A percentile compares a stretch with the other conserved stretches of the same genome.
phyloP scores from a whole-genome alignment of 2,888 invertebrate genomes.

The Pecten maximus region DNA sequence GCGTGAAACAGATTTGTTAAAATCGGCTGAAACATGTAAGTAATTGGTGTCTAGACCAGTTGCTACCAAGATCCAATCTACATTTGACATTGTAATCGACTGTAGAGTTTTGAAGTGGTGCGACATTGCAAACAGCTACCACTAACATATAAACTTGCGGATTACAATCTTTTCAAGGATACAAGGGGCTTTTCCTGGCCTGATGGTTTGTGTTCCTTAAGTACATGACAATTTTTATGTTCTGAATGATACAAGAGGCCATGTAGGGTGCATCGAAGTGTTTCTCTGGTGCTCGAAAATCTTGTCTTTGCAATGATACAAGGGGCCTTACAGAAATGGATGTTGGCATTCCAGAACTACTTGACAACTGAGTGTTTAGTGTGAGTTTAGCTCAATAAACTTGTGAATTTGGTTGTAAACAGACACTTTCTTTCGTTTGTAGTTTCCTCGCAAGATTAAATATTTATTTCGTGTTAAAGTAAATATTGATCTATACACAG shows the following conservation, averaged over 20 bases:
- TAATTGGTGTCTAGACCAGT: conserved; percentile 6
- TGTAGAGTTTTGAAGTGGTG: conserved; percentile 16
- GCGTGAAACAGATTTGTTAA: conserved; percentile 1
- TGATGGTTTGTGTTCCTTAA: conserved; percentile 20
- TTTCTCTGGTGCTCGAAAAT: neutral
- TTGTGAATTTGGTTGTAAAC: conserved; percentile 33
- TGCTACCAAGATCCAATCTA: neutral
- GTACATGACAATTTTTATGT: conserved; percentile 35
- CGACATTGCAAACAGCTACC: conserved; percentile 15
- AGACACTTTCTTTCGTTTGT: conserved; percentile 29
- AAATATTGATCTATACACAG: conserved; percentile 1
- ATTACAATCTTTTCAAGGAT: conserved; percentile 33
- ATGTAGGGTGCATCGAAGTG: neutral
- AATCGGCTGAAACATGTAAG: conserved; percentile 15
- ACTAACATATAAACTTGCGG: conserved; percentile 15
- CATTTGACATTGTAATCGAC: neutral
- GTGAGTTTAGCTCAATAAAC: conserved; percentile 1
- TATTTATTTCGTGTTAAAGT: conserved; percentile 13
- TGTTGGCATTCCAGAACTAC: conserved; percentile 9
- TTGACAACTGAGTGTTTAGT: neutral
- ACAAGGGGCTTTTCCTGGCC: conserved; percentile 16
- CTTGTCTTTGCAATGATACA: conserved; percentile 10
- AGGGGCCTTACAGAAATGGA: neutral
- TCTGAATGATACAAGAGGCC: conserved; percentile 20
- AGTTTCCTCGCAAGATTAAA: neutral